Base-by-base conservation (phyloP, 1,140 invertebrate genomes). In the Drosophila hydei region DNA sequence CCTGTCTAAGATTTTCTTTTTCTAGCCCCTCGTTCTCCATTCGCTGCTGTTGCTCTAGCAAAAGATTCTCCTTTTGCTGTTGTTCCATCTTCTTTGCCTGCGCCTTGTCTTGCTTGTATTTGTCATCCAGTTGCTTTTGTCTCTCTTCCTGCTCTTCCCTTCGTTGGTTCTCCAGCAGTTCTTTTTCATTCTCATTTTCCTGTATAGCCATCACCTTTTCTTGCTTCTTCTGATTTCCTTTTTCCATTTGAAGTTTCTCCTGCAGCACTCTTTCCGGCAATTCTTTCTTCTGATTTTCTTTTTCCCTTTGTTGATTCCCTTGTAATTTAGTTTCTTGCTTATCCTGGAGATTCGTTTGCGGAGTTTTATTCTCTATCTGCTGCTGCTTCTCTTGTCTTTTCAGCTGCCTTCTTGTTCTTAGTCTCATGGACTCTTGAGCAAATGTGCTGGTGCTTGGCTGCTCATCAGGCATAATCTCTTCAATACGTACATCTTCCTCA, bases 371-470 rank as follows among this genome's bases (percentile, higher is more conserved):
- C 54, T 18, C 3, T 9, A 42, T 18, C 19, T 38, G 51, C 14
- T 21, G 51, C 48, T 36, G n/a, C n/a, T n/a, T n/a, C n/a, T n/a
- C n/a, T n/a, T n/a, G n/a, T n/a, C n/a, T 52, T 36, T 18, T 27
- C 25, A 27, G 25, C 6, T 8, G 30, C 2, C 33, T 9, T 6
- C 33, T 54, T 38, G 12, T 3, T 38, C 19, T 40, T 12, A 23
- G 51, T 1, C 33, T 33, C 33, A 23, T 38, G 1, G 51, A 54
- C 8, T 8, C 1, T 6, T 19, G 30, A 11, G 74, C 70, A 9
- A 48, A 43, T 21, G 1, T 30, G 36, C 74, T 81, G 0, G 74
- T 81, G 25, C 65, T 83, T 8, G 79, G 71, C 23, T 48, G 48
- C 0, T 75, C 60, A 9, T 72, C 42, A n/a, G 25, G 12, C n/a